Evolutionary conservation across 2,888 invertebrate species (phyloP), one percentile per base, ranked within the genome.

Genomic region (Zeuzera pyrina): DNA sequence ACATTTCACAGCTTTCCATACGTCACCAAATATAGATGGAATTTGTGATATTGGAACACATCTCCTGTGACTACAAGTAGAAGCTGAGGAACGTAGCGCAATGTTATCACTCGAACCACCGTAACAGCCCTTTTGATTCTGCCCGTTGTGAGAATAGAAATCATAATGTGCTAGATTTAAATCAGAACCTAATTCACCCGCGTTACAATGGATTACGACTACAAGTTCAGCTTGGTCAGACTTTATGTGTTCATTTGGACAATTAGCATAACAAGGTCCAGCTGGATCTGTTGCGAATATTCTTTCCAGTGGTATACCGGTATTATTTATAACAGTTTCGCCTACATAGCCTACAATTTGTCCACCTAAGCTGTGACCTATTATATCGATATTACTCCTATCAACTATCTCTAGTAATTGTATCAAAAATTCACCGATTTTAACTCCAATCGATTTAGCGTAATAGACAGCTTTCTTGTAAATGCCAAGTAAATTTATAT

Each of bases 361-460:
- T 12, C 25, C 25, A 12, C 25, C 25, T 25, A 25, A 12, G 13
- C 25, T 25, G 13, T 25, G 25, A 12, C 25, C 25, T 7, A 25
- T 4, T 12, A 25, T 12, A 11, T 25, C 8, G 8, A 25, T 8
- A 12, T 25, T 12, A 12, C 2, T 12, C 10, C 1, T 1, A 11
- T 25, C 13, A 10, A 25, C 6, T 25, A 2, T 12, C 13, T 1
- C 8, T 12, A 12, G 3, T 12, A 25, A 5, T 12, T 10, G 25
- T 12, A 12, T 25, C 13, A 25, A 12, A 8, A 25, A 3, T 12
- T 25, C 12, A 5, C 8, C 8, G 12, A n/a, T n/a, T n/a, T n/a
- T n/a, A n/a, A 25, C 12, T n/a, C 25, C 25, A 6, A 25, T 25
- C 12, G 25, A 10, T 3, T 25, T 25, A 7, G 11, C 25, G 11